A percentile compares a stretch with the other conserved stretches of the same genome.
phyloP scores from a whole-genome alignment of 2,797 vertebrate genomes.

The Xerus rutilus region DNA sequence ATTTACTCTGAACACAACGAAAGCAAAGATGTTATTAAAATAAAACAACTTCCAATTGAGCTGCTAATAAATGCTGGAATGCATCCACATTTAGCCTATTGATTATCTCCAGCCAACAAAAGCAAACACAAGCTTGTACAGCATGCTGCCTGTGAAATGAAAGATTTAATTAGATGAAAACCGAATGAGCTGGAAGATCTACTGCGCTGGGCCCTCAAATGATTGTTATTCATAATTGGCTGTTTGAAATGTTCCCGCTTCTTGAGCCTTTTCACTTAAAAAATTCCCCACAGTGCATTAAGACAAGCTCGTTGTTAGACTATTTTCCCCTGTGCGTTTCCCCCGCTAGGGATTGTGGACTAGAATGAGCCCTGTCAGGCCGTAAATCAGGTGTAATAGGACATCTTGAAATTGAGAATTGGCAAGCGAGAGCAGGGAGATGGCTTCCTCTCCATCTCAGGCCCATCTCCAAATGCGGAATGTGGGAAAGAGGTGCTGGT shows the following conservation, averaged over 20 bases:
- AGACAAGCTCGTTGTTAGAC: conserved; percentile 82
- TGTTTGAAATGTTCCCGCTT: conserved; percentile 58
- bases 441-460: not conserved
- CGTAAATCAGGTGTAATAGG: conserved; percentile 86
- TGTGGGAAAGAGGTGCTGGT: not conserved
- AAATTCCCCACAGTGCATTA: conserved; percentile 79
- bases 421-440: not conserved
- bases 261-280: conserved; percentile 71
- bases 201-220: not conserved
- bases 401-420: conserved; percentile 74
- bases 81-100: conserved; percentile 77
- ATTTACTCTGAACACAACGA: conserved; percentile 66
- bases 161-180: conserved; percentile 85
- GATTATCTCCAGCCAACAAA: conserved; percentile 82
- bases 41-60: conserved; percentile 80
- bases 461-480: not conserved
- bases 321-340: conserved; percentile 84
- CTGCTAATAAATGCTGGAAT: conserved; percentile 81
- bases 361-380: conserved; percentile 84
- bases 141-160: conserved; percentile 75
- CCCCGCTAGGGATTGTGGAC: conserved; percentile 86
- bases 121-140: conserved; percentile 72
- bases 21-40: conserved; percentile 80
- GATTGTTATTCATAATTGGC: conserved; percentile 76
- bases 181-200: conserved; percentile 75